Evolutionary conservation across 1,140 invertebrate genomes (phyloP).

Genomic region (Maniola jurtina): DNA sequence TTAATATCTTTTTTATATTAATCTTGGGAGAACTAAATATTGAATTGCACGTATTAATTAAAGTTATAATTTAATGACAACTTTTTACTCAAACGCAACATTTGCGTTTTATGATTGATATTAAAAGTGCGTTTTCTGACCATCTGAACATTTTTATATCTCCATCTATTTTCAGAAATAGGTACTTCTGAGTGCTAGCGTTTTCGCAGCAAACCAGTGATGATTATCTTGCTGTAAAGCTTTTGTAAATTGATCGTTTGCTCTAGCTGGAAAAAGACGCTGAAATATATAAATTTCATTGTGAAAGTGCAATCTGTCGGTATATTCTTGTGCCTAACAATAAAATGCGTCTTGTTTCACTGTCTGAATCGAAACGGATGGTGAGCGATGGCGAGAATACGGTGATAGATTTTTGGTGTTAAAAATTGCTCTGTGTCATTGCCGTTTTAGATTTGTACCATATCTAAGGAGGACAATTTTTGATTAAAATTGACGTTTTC

Average conservation of each 20-base stretch:
- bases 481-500: slow-evolving; percentile 61
- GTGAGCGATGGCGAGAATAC: slow-evolving; percentile 77
- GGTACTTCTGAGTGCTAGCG: slow-evolving; percentile 78
- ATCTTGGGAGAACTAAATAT: not conserved
- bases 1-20: slow-evolving; percentile 20
- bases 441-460: slow-evolving; percentile 66
- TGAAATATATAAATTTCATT: slow-evolving; percentile 58
- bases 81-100: not conserved
- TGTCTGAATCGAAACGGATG: slow-evolving; percentile 68
- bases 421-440: slow-evolving; percentile 76
- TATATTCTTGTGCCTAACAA: slow-evolving; percentile 60
- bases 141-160: slow-evolving; percentile 74
- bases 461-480: slow-evolving; percentile 57
- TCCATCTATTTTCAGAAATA: slow-evolving; percentile 79
- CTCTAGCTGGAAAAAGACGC: slow-evolving; percentile 57
- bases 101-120: slow-evolving; percentile 10
- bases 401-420: slow-evolving; percentile 79
- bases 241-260: slow-evolving; percentile 76
- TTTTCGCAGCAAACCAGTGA: slow-evolving; percentile 77
- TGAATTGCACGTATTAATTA: not conserved
- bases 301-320: slow-evolving; percentile 63
- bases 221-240: slow-evolving; percentile 73
- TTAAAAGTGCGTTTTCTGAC: slow-evolving; percentile 50
- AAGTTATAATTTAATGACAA: not conserved
- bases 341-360: slow-evolving; percentile 74